A percentile compares a stretch with the other conserved stretches of the same genome.
These are phyloP conservation scores for Caenorhabditis sp. DNA, from an alignment of 2,888 invertebrate species.

Conservation along the genomic window DNA sequence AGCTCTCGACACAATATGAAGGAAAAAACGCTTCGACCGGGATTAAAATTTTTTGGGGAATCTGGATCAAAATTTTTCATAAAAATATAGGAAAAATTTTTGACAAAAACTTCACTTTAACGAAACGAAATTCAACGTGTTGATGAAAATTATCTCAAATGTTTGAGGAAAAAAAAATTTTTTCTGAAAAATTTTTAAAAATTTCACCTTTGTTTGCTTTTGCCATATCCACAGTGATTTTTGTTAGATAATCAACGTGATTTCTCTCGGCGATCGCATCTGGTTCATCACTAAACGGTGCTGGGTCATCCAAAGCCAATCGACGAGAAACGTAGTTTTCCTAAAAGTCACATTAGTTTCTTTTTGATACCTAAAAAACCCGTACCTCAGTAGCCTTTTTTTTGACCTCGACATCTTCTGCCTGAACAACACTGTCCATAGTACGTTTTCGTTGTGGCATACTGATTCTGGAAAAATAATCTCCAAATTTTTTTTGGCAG, in stretches of 20 bases:
- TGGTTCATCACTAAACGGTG: conserved; percentile 66
- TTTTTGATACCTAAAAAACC: no score
- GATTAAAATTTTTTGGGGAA: no score
- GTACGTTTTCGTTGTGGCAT: conserved; percentile 39
- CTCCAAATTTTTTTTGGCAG: not conserved
- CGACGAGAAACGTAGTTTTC: conserved; percentile 15
- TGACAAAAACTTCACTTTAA: no score
- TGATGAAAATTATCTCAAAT: no score
- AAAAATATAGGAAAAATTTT: no score
- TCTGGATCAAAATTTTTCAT: no score
- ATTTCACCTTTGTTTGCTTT: conserved; percentile 78
- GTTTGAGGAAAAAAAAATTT: no score
- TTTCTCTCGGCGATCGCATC: conserved; percentile 72
- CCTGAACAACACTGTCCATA: conserved; percentile 23
- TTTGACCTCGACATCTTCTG: conserved; percentile 31
- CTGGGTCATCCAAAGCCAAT: conserved; percentile 53
- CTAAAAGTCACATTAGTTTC: no score
- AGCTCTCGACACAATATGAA: no score
- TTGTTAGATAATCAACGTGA: conserved; percentile 82
- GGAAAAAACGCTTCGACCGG: no score
- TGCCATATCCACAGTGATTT: conserved; percentile 86
- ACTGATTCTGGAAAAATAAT: not conserved
- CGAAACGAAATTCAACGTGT: no score
- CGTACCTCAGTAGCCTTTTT: conserved; percentile 16
- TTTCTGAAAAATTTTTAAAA: no score